Percentiles rank a stretch among this genome's conserved stretches.
These are phyloP conservation scores for Hymenopus coronatus DNA, from an alignment of 2,888 invertebrate genomes.

Conservation along the genomic window DNA sequence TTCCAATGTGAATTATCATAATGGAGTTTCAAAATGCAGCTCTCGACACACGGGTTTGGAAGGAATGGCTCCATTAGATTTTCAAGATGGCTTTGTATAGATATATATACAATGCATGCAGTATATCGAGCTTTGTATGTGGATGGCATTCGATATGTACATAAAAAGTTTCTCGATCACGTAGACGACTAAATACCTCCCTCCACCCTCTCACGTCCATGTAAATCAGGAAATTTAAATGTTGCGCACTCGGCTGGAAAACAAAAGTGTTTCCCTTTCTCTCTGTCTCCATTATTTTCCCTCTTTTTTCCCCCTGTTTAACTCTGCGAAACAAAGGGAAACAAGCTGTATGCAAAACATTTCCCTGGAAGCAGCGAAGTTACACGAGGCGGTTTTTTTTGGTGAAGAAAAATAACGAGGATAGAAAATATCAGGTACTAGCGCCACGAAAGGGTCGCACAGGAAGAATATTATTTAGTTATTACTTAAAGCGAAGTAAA, in stretches of 20 bases:
- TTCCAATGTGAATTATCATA: constrained; percentile 28
- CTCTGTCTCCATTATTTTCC: neutral
- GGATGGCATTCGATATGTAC: neutral
- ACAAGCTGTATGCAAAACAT: neutral
- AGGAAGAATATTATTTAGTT: no score
- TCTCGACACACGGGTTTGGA: neutral
- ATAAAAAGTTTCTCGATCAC: neutral
- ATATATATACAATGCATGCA: neutral
- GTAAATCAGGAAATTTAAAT: neutral
- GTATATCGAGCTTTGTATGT: neutral
- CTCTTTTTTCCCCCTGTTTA: neutral
- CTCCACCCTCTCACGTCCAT: neutral
- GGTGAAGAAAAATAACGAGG: neutral
- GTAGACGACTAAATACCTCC: neutral
- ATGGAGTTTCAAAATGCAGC: constrained; percentile 30
- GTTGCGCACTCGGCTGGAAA: neutral
- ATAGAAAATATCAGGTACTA: no score
- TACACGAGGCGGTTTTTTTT: neutral
- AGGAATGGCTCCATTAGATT: constrained; percentile 14
- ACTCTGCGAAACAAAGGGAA: neutral
- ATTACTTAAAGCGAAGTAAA: no score
- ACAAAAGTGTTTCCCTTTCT: neutral
- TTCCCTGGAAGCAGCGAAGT: neutral
- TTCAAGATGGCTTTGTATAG: constrained; percentile 23
- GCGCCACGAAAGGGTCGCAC: no score